Base-by-base conservation (phyloP, 2,888 invertebrate species). In the Acanthosepion lycidas region DNA sequence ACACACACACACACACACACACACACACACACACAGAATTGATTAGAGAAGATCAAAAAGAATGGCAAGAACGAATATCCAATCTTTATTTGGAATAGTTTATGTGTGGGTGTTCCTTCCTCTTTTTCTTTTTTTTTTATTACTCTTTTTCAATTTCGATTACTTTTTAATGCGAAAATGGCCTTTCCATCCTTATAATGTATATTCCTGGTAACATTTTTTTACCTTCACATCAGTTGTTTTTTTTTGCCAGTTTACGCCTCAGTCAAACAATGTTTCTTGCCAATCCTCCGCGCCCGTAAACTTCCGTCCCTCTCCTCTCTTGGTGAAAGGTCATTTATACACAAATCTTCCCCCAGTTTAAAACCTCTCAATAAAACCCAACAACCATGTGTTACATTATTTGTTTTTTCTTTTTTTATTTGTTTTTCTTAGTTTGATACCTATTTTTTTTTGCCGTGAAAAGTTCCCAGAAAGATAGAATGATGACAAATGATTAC, bases 81-180 rank as follows among this genome's bases (percentile, higher is more conserved):
- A n/a, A 78, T 78, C 78, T 78, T 78, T 78, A n/a, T 78, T 78
- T 33, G n/a, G 78, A 78, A 78, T 78, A 23, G 78, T 78, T 78
- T 78, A 78, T 33, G 78, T 15, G 78, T 78, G n/a, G 78, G n/a
- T 78, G n/a, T 78, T 78, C 78, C 78, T 78, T 8, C 8, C 28
- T 78, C 28, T n/a, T 28, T 78, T 28, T 42, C 42, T 42, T 42
- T 20, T 15, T 20, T 15, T 6, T 20, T 9, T 8, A 33, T 4
- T 5, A 9, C 18, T 15, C 23, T 78, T n/a, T 78, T 78, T 78
- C 18, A 28, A 28, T 33, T 78, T 78, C n/a, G 78, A 78, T 78
- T 78, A 78, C 78, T 78, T 78, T 78, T 78, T 78, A n/a, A 78
- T 78, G 78, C n/a, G 78, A n/a, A 78, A 78, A 78, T n/a, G 78